A percentile compares a stretch with the other conserved stretches of the same genome.
Conservation (phyloP, 2,113 vertebrate species). For the Rattus rattus region DNA sequence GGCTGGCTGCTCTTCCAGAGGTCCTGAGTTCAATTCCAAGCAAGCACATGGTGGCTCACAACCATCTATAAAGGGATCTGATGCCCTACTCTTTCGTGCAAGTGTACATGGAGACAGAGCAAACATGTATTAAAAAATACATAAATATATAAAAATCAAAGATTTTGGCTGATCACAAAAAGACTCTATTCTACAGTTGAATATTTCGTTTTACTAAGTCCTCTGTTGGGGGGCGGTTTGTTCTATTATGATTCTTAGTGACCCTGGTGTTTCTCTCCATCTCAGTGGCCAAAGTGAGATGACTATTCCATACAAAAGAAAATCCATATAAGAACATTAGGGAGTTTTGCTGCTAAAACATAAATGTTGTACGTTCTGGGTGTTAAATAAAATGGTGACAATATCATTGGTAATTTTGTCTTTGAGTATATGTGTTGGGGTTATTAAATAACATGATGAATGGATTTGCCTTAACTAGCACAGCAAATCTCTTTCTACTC, state of each 20-base stretch:
- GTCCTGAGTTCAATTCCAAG: too few relatives aligned
- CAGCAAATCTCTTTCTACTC: conserved; percentile 5
- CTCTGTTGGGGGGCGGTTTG: background rate
- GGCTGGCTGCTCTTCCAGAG: too few relatives aligned
- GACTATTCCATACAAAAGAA: background rate
- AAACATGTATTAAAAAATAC: too few relatives aligned
- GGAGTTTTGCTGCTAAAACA: background rate
- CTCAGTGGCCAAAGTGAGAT: background rate
- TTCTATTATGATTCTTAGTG: background rate
- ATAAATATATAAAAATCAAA: too few relatives aligned
- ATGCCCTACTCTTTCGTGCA: too few relatives aligned
- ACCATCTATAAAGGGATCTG: too few relatives aligned
- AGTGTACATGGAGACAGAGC: too few relatives aligned
- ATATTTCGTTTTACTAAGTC: background rate
- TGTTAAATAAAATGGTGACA: background rate
- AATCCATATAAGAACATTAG: background rate
- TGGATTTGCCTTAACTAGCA: background rate
- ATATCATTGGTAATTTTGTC: background rate
- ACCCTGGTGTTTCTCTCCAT: background rate
- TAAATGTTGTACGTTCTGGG: background rate
- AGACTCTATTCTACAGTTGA: background rate
- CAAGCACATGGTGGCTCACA: too few relatives aligned
- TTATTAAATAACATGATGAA: background rate
- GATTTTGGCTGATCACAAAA: too few relatives aligned
- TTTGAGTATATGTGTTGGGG: background rate